Conservation (phyloP, 2,888 invertebrate species). For the Cyaniris semiargus region DNA sequence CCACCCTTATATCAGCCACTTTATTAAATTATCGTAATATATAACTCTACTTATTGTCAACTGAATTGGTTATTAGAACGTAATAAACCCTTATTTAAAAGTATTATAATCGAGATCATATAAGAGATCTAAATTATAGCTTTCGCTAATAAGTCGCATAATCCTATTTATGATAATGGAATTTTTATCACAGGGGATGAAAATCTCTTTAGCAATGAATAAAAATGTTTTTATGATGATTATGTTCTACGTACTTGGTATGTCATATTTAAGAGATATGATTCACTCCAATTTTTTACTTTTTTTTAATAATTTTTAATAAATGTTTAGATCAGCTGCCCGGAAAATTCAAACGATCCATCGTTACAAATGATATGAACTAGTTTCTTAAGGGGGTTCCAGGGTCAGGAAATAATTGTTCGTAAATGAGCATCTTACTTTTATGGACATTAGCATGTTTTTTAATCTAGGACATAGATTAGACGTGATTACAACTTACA, state of each 20-base stretch:
- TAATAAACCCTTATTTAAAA: constrained; percentile 69
- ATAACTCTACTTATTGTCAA: constrained; percentile 48
- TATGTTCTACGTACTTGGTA: background rate
- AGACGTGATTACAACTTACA: too few relatives aligned
- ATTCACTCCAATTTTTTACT: too few relatives aligned
- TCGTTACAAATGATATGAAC: too few relatives aligned
- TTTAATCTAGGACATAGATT: too few relatives aligned
- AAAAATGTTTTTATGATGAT: constrained; percentile 4
- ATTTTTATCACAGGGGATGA: constrained; percentile 42
- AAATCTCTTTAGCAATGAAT: background rate
- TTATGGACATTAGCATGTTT: too few relatives aligned
- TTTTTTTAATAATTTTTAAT: too few relatives aligned
- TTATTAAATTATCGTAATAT: constrained; percentile 50
- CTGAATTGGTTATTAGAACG: constrained; percentile 67
- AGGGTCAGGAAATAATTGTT: too few relatives aligned
- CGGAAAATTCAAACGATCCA: too few relatives aligned
- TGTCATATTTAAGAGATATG: too few relatives aligned
- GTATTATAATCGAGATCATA: constrained; percentile 53
- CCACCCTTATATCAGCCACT: constrained; percentile 43
- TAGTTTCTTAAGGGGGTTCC: too few relatives aligned
- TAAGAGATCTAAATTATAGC: constrained; percentile 64
- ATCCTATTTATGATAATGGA: constrained; percentile 65
- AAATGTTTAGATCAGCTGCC: too few relatives aligned
- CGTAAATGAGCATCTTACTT: too few relatives aligned
- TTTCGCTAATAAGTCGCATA: constrained; percentile 68